A percentile compares a stretch with the other conserved stretches of the same genome.
phyloP scores from a whole-genome alignment of 2,113 vertebrate genomes.

The Chloebia gouldiae region DNA sequence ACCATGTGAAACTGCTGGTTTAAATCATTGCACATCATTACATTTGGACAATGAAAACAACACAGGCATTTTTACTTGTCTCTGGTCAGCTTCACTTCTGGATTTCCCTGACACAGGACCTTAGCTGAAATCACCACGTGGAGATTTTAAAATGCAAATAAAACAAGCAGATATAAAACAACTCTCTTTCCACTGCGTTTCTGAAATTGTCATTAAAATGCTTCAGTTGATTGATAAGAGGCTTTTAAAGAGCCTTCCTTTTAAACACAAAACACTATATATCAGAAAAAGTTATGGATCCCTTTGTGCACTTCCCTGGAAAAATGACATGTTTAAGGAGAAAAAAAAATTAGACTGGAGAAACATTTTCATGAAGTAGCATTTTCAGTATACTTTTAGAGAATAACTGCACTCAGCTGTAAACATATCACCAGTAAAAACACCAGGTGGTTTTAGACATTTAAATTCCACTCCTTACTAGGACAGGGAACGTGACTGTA shows the following conservation, averaged over 20 bases:
- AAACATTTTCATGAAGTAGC: background rate
- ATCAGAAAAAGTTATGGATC: background rate
- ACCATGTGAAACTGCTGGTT: slow-evolving; percentile 51
- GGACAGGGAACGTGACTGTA: background rate
- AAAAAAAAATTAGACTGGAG: background rate
- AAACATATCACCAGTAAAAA: background rate
- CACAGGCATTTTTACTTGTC: slow-evolving; percentile 47
- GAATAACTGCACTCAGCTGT: background rate
- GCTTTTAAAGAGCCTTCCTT: background rate
- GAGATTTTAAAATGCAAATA: slow-evolving; percentile 38
- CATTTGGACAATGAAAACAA: slow-evolving; percentile 53
- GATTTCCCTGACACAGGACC: slow-evolving; percentile 27
- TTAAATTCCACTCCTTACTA: background rate
- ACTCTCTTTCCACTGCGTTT: background rate
- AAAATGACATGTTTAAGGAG: background rate
- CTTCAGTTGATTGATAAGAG: background rate
- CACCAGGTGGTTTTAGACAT: background rate
- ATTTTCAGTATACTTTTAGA: background rate
- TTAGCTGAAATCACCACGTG: background rate
- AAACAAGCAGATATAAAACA: background rate
- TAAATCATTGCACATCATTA: slow-evolving; percentile 55
- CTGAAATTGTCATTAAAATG: background rate
- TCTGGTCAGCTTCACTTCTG: slow-evolving; percentile 56
- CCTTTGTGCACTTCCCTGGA: background rate
- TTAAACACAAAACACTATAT: background rate